phyloP scores from a whole-genome alignment of 2,113 vertebrate genomes.

The Tinamus guttatus region DNA sequence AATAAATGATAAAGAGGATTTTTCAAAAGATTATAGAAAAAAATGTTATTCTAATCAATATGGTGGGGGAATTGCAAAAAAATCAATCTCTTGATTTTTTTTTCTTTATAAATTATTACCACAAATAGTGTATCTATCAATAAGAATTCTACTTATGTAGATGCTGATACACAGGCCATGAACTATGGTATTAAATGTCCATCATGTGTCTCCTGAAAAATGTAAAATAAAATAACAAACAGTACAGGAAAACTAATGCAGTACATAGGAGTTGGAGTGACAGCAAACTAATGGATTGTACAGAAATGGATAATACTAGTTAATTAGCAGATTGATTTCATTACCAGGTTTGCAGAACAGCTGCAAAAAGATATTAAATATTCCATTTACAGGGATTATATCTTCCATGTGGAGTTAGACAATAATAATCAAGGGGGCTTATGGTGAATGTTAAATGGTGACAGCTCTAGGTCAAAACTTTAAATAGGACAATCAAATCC shows the following conservation, averaged over 20 bases:
- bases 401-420: neutral
- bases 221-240: conserved; percentile 2
- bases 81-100: neutral
- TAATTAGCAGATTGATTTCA: conserved; percentile 58
- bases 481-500: neutral
- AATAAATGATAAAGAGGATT: neutral
- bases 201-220: conserved; percentile 11
- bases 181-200: neutral
- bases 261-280: neutral
- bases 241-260: conserved; percentile 28
- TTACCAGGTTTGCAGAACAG: neutral
- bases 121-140: neutral
- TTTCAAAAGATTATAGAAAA: neutral
- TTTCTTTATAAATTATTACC: conserved; percentile 26
- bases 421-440: neutral
- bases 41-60: neutral
- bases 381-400: neutral
- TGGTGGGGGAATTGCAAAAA: neutral
- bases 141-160: neutral
- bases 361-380: neutral
- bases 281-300: neutral
- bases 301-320: conserved; percentile 36
- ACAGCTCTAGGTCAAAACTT: neutral
- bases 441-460: neutral
- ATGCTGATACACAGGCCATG: neutral